Evolutionary conservation across 2,113 vertebrate species (phyloP).

Genomic region (Ahaetulla prasina): DNA sequence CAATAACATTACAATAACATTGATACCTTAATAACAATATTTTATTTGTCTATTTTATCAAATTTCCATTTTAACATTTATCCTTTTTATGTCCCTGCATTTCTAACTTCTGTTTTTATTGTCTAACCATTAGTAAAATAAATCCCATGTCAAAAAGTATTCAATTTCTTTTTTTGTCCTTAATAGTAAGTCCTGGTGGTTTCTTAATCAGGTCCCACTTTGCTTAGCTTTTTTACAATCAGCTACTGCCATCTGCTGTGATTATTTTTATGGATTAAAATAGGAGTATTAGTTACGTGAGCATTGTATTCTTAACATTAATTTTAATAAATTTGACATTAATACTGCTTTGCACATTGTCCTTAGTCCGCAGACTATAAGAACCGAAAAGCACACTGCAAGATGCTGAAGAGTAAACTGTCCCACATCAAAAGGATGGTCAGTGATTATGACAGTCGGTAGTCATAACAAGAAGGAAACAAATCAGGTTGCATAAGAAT

Average conservation of each 20-base stretch:
- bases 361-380: slow-evolving; percentile 80
- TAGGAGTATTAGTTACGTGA: neutral
- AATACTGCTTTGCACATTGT: neutral
- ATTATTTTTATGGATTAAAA: neutral
- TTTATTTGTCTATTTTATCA: no score
- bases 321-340: neutral
- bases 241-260: neutral
- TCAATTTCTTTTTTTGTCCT: no score
- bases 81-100: no score
- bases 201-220: neutral
- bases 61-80: no score
- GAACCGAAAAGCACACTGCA: slow-evolving; percentile 76
- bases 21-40: no score
- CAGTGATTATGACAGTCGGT: slow-evolving; percentile 76
- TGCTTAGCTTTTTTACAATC: neutral
- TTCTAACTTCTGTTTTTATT: no score
- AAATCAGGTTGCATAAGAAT: neutral
- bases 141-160: no score
- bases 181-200: neutral
- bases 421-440: slow-evolving; percentile 85
- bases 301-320: neutral
- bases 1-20: no score
- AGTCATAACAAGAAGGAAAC: slow-evolving; percentile 20
- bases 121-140: no score
- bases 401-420: slow-evolving; percentile 78